Conservation (phyloP, 1,140 invertebrate genomes). For the Rhagoletis zephyria region DNA sequence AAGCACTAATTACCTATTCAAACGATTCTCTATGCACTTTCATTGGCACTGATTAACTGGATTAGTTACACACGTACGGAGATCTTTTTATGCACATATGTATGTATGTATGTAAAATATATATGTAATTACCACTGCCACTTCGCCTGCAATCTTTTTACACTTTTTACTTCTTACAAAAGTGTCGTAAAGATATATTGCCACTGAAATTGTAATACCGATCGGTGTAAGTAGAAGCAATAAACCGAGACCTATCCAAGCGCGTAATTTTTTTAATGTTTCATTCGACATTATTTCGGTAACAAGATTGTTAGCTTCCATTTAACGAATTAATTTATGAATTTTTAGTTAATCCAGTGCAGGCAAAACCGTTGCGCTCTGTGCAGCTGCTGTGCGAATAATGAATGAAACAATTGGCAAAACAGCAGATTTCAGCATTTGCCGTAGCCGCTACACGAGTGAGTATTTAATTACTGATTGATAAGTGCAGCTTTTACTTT, state of each 20-base stretch:
- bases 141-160: conserved; percentile 34
- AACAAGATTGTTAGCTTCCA: background rate
- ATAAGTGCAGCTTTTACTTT: no score
- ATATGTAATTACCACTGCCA: conserved; percentile 47
- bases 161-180: background rate
- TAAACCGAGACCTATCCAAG: background rate
- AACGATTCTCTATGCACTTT: no score
- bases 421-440: background rate
- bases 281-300: background rate
- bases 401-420: background rate
- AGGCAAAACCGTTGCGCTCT: background rate
- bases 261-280: background rate
- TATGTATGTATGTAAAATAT: background rate
- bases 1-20: no score
- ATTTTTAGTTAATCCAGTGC: background rate
- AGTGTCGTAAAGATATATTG: conserved; percentile 15
- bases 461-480: background rate
- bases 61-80: no score
- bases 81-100: no score
- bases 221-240: background rate
- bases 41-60: no score
- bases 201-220: background rate
- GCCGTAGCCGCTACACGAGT: background rate
- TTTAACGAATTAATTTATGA: background rate
- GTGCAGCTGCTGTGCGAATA: background rate